Evolutionary conservation across 2,797 vertebrate species (phyloP).

Genomic region (Crypturellus tataupa): DNA sequence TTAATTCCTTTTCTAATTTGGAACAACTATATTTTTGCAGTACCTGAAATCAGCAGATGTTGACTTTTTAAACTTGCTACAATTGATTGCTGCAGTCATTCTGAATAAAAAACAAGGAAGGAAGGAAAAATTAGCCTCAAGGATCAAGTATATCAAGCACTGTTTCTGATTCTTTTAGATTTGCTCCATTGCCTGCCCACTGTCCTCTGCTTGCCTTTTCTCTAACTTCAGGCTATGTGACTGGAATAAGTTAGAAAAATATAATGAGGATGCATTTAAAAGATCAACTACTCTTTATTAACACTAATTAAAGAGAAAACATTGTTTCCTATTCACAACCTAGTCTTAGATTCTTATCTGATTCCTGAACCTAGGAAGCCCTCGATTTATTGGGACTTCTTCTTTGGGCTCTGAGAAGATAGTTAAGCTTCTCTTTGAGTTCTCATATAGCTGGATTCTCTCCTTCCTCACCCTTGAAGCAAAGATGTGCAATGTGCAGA

Average conservation of each 20-base stretch:
- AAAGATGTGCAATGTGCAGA: background rate
- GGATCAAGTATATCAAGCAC: background rate
- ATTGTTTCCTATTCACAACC: background rate
- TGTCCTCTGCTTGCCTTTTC: background rate
- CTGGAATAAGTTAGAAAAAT: background rate
- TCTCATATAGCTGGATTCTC: background rate
- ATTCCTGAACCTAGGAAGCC: background rate
- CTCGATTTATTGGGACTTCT: background rate
- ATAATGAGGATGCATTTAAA: background rate
- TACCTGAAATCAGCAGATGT: background rate
- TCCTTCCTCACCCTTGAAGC: background rate
- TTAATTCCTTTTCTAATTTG: background rate
- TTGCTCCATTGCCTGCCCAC: background rate
- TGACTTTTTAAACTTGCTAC: background rate
- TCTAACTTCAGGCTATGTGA: background rate
- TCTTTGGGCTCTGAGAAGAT: background rate
- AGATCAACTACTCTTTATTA: background rate
- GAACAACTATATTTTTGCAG: background rate
- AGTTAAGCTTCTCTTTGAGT: background rate
- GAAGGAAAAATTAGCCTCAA: background rate
- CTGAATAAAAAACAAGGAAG: background rate
- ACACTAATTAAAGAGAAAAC: background rate
- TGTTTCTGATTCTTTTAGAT: background rate
- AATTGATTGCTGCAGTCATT: accelerated
- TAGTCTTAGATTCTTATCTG: background rate